A percentile compares a stretch with the other conserved stretches of the same genome.
phyloP scores from a whole-genome alignment of 2,888 invertebrate genomes.

The Drosophila silvestris region DNA sequence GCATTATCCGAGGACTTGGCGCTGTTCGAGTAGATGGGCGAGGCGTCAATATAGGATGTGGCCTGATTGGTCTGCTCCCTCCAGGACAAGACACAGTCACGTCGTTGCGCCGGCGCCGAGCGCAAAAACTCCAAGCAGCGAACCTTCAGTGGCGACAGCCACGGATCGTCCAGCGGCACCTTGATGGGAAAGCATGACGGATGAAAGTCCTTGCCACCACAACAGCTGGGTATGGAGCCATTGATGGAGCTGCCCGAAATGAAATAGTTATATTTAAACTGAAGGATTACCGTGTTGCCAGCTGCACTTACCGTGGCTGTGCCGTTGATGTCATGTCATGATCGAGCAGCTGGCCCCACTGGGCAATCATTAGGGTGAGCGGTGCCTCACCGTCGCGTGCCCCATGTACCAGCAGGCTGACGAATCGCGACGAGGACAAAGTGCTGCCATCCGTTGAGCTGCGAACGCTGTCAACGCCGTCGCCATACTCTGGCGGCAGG shows the following conservation, averaged over 20 bases:
- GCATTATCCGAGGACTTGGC: slow-evolving; percentile 90
- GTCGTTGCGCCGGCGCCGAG: slow-evolving; percentile 92
- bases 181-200: slow-evolving; percentile 94
- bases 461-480: slow-evolving; percentile 87
- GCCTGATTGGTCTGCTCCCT: slow-evolving; percentile 94
- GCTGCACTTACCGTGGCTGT: slow-evolving; percentile 87
- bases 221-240: slow-evolving; percentile 92
- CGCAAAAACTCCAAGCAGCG: slow-evolving; percentile 93
- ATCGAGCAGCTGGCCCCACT: slow-evolving; percentile 96
- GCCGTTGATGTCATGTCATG: slow-evolving; percentile 94
- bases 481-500: slow-evolving; percentile 92
- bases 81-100: slow-evolving; percentile 93
- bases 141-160: slow-evolving; percentile 90
- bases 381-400: slow-evolving; percentile 88
- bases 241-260: slow-evolving; percentile 87
- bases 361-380: slow-evolving; percentile 93
- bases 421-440: slow-evolving; percentile 91
- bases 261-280: not conserved
- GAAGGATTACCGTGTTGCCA: not conserved
- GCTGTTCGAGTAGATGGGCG: slow-evolving; percentile 92
- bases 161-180: slow-evolving; percentile 90
- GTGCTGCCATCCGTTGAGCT: slow-evolving; percentile 87
- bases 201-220: slow-evolving; percentile 88
- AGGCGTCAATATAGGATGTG: slow-evolving; percentile 93
- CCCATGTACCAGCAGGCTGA: slow-evolving; percentile 90